A percentile compares a stretch with the other conserved stretches of the same genome.
These are phyloP conservation scores for Siniperca scherzeri DNA, from an alignment of 2,797 vertebrate species.

Conservation along the genomic window DNA sequence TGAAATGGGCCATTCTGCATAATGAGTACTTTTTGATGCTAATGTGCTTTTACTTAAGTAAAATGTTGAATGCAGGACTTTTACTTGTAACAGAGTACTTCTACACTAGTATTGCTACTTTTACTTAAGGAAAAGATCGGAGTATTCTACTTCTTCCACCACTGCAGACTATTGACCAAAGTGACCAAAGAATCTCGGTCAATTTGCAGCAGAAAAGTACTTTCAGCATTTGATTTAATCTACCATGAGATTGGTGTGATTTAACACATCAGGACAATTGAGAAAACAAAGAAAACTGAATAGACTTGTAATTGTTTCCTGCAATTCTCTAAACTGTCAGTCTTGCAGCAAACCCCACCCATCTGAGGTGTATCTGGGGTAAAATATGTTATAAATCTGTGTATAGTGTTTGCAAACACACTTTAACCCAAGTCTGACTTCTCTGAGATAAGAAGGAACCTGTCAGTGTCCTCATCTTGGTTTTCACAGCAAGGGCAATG, in stretches of 20 bases:
- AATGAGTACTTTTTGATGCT: no score
- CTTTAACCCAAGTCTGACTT: not conserved
- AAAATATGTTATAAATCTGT: conserved; percentile 11
- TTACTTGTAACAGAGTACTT: no score
- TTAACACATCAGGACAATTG: not conserved
- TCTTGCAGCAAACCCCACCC: not conserved
- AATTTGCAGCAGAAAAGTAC: not conserved
- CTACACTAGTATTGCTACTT: no score
- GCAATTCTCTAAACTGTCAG: not conserved
- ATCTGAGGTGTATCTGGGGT: not conserved
- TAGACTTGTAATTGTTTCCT: not conserved
- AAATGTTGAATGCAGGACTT: no score
- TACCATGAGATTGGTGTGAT: not conserved
- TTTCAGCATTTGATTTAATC: not conserved
- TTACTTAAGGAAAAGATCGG: no score
- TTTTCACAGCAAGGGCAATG: conserved; percentile 1
- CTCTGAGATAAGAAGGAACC: conserved; percentile 7
- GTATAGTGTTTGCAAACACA: conserved; percentile 23
- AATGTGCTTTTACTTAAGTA: no score
- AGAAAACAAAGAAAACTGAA: not conserved
- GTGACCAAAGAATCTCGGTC: not conserved
- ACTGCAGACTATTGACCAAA: not conserved
- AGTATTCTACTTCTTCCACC: no score
- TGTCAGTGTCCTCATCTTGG: conserved; percentile 1
- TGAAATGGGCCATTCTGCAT: no score